Percentiles rank a stretch among this genome's conserved stretches.
phyloP scores from a whole-genome alignment of 2,797 vertebrate species.

The Fistularia commersonii region DNA sequence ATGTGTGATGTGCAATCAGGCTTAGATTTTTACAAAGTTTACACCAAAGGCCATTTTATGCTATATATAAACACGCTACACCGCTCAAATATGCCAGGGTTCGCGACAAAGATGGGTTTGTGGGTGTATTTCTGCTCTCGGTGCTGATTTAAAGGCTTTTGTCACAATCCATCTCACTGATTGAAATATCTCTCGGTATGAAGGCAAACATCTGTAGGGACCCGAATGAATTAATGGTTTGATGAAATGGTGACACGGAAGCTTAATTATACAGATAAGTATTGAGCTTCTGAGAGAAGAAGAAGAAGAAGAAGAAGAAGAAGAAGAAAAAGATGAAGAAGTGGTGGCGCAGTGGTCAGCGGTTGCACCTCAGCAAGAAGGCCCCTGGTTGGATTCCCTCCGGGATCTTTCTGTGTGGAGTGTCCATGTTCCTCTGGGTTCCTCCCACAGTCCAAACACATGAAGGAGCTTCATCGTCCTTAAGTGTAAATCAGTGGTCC shows the following conservation, averaged over 20 bases:
- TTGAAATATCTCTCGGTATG: conserved; percentile 53
- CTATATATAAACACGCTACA: too few relatives aligned
- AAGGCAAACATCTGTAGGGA: conserved; percentile 63
- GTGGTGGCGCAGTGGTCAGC: neutral
- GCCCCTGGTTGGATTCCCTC: too few relatives aligned
- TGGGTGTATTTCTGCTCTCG: conserved; percentile 20
- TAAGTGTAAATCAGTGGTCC: too few relatives aligned
- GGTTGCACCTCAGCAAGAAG: too few relatives aligned
- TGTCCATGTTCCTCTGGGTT: too few relatives aligned
- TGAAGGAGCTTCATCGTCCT: too few relatives aligned
- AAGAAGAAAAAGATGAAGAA: conserved; percentile 28
- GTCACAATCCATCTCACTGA: conserved; percentile 45
- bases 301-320: conserved; percentile 47
- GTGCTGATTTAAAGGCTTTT: conserved; percentile 37
- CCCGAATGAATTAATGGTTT: conserved; percentile 50
- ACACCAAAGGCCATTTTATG: too few relatives aligned
- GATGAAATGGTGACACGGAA: conserved; percentile 58
- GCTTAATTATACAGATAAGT: conserved; percentile 66
- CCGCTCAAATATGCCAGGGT: too few relatives aligned
- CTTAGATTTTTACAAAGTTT: neutral
- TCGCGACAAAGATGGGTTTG: conserved; percentile 1
- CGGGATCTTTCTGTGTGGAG: too few relatives aligned
- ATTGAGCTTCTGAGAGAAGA: conserved; percentile 57
- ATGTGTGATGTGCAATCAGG: neutral
- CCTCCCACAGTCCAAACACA: too few relatives aligned